These are phyloP conservation scores for Syritta pipiens DNA, from an alignment of 2,888 invertebrate species.

Conservation along the genomic window DNA sequence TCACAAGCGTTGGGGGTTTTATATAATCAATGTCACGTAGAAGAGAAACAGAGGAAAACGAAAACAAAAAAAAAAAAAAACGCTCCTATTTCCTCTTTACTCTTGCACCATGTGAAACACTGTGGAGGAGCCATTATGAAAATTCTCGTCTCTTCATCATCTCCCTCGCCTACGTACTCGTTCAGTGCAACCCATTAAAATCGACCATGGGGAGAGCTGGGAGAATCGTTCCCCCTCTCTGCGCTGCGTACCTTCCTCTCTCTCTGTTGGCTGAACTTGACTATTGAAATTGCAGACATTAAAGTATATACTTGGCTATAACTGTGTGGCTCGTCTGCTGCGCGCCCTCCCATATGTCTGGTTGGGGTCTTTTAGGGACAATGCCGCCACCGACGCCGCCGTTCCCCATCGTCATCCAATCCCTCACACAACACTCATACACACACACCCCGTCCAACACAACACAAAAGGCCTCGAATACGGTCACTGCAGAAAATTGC, in stretches of 20 bases:
- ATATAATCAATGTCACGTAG: conserved; percentile 67
- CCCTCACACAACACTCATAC: too few relatives aligned
- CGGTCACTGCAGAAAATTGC: conserved; percentile 69
- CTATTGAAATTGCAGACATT: conserved; percentile 68
- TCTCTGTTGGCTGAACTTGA: conserved; percentile 59
- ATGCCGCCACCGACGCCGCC: neutral
- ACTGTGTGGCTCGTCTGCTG: conserved; percentile 38
- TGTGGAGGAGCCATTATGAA: conserved; percentile 60
- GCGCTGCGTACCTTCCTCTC: neutral
- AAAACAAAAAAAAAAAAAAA: conserved; percentile 16
- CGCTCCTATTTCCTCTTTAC: conserved; percentile 53
- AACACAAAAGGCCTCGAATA: conserved; percentile 66
- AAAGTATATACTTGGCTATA: conserved; percentile 23
- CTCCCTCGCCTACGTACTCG: conserved; percentile 37
- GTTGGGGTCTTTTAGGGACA: conserved; percentile 42
- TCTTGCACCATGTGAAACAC: conserved; percentile 21
- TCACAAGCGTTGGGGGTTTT: conserved; percentile 53
- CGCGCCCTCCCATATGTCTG: conserved; percentile 64
- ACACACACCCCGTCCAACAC: neutral
- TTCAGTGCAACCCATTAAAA: conserved; percentile 63
- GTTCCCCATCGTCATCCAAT: neutral
- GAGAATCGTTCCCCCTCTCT: neutral
- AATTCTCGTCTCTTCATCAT: conserved; percentile 31
- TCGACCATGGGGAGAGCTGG: neutral
- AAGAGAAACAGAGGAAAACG: neutral